Evolutionary conservation across 2,797 vertebrate species (phyloP).

Genomic region (Enteromius treurensis): DNA sequence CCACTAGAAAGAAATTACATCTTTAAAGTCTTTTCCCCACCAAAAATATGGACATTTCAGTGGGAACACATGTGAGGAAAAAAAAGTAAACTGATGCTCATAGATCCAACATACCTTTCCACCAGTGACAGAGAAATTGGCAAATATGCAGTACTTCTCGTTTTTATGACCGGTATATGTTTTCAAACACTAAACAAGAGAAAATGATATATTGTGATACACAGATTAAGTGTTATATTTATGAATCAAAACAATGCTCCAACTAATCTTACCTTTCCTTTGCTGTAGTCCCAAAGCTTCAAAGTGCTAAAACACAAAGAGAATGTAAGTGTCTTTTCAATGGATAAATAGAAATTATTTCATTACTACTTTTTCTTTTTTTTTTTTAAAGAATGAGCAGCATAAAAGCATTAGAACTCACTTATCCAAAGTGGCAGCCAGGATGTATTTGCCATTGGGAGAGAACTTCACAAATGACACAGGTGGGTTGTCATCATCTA

Average conservation of each 20-base stretch:
- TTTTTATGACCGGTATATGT: conserved; percentile 99
- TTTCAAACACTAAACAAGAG: conserved; percentile 89
- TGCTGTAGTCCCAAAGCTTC: conserved; percentile 99
- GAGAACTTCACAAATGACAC: conserved; percentile 99
- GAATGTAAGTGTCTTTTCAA: conserved; percentile 11
- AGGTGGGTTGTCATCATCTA: conserved; percentile 97
- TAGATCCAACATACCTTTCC: conserved; percentile 85
- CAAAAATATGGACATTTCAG: neutral
- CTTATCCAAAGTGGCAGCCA: conserved; percentile 98
- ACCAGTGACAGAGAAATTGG: conserved; percentile 97
- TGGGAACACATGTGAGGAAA: neutral
- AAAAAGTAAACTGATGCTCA: neutral
- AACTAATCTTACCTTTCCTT: conserved; percentile 90
- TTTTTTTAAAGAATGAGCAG: neutral
- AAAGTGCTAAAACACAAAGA: conserved; percentile 82
- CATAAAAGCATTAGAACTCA: conserved; percentile 71
- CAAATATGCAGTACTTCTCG: conserved; percentile 99
- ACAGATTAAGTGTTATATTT: neutral
- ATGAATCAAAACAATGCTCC: neutral
- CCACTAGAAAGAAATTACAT: conserved; percentile 80
- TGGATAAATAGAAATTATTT: conserved; percentile 8
- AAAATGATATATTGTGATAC: neutral
- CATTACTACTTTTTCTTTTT: neutral
- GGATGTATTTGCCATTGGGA: conserved; percentile 97
- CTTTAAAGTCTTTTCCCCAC: neutral